Percentiles rank a stretch among this genome's conserved stretches.
phyloP scores from a whole-genome alignment of 2,797 vertebrate genomes.

The Jordanella pulchra region DNA sequence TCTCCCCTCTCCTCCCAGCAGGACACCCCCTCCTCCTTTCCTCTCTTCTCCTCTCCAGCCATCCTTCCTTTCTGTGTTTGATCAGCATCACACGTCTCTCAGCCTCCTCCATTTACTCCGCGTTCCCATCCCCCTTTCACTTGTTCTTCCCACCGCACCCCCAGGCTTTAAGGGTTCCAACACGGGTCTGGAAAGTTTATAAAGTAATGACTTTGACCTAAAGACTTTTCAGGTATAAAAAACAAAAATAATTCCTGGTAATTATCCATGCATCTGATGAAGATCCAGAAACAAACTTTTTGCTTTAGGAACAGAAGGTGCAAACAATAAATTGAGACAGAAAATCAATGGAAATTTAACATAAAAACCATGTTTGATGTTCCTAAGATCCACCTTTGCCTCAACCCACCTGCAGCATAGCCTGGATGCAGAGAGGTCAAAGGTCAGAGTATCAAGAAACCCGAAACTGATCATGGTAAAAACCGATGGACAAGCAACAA shows the following conservation, averaged over 20 bases:
- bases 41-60: slow-evolving; percentile 1
- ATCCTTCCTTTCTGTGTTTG: slow-evolving; percentile 16
- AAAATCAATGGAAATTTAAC: no score
- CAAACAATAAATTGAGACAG: no score
- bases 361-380: neutral
- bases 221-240: neutral
- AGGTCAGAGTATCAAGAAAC: slow-evolving; percentile 48
- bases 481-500: neutral
- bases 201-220: neutral
- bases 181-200: neutral
- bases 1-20: slow-evolving; percentile 1
- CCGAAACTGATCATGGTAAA: slow-evolving; percentile 21
- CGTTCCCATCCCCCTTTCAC: neutral
- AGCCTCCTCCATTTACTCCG: slow-evolving; percentile 11
- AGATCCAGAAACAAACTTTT: no score
- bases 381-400: slow-evolving; percentile 22
- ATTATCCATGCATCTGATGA: neutral
- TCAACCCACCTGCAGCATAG: slow-evolving; percentile 17
- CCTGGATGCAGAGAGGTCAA: slow-evolving; percentile 46
- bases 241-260: neutral
- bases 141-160: neutral
- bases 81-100: slow-evolving; percentile 18
- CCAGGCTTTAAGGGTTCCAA: neutral
- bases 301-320: no score
- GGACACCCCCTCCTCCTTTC: slow-evolving; percentile 39